Conservation (phyloP, 30 jellyfish, hydroid and myxozoan species). For the Aurelia sp. region DNA sequence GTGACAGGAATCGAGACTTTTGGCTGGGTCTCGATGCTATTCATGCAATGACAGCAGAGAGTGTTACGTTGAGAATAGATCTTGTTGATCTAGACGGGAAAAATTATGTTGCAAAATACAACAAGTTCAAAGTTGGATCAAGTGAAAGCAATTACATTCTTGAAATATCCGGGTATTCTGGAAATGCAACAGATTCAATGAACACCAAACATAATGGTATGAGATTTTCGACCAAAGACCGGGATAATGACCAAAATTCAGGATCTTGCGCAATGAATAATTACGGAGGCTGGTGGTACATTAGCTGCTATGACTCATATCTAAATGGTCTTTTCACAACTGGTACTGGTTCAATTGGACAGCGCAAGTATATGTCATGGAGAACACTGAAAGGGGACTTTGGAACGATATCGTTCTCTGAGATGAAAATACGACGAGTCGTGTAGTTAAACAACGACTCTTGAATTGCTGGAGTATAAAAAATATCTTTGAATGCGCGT, state of each 20-base stretch:
- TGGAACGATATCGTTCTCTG: too few species aligned
- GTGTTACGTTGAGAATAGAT: neutral
- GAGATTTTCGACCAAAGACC: slow-evolving; percentile 20
- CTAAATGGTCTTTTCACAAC: neutral
- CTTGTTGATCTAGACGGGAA: neutral
- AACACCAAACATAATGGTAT: neutral
- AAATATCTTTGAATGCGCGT: too few species aligned
- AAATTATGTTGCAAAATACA: neutral
- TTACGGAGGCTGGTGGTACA: slow-evolving; percentile 40
- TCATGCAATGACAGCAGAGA: neutral
- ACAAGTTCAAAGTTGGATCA: neutral
- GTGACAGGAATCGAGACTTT: neutral
- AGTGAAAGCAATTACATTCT: neutral
- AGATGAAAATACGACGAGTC: too few species aligned
- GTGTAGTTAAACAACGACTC: too few species aligned
- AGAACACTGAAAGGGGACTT: too few species aligned
- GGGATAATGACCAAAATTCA: neutral
- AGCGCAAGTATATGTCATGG: too few species aligned
- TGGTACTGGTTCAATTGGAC: too few species aligned
- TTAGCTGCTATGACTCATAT: neutral
- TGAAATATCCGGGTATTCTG: neutral
- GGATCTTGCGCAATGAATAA: neutral
- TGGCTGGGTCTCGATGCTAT: slow-evolving; percentile 35
- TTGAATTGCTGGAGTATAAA: too few species aligned
- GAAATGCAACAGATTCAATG: slow-evolving; percentile 20